Conservation (phyloP, 2,797 vertebrate species). For the Clamator glandarius region DNA sequence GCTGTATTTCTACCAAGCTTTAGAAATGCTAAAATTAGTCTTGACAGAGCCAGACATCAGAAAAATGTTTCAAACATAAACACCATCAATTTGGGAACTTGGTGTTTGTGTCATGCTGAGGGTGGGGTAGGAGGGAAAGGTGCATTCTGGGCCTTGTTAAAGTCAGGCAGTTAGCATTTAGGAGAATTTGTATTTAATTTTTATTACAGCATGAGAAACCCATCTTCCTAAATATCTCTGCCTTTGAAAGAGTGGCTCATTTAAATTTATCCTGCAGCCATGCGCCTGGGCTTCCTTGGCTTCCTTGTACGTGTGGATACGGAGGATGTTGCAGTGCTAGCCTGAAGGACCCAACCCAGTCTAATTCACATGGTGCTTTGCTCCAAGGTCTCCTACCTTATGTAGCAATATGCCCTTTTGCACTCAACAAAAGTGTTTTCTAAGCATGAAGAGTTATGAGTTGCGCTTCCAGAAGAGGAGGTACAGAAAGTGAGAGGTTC, state of each 20-base stretch:
- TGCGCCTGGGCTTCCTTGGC: not conserved
- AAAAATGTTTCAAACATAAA: conserved; percentile 79
- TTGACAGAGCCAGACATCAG: conserved; percentile 81
- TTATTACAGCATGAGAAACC: conserved; percentile 37
- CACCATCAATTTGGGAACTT: conserved; percentile 71
- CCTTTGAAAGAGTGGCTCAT: not conserved
- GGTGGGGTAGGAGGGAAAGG: conserved; percentile 23
- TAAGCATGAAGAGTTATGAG: rapidly evolving
- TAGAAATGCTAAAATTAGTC: conserved; percentile 84
- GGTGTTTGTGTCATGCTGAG: conserved; percentile 40
- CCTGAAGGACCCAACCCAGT: not conserved
- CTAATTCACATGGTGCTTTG: not conserved
- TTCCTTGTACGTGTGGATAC: not conserved
- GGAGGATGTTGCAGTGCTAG: not conserved
- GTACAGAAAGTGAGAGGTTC: not conserved
- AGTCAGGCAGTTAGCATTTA: conserved; percentile 35
- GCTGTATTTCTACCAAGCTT: conserved; percentile 82
- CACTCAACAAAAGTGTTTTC: not conserved
- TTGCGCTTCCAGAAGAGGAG: not conserved
- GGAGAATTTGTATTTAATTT: conserved; percentile 51
- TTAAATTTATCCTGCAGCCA: not conserved
- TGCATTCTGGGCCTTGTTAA: conserved; percentile 55
- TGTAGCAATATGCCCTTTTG: rapidly evolving
- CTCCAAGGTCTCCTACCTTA: not conserved
- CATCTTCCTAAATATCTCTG: conserved; percentile 24